phyloP scores from a whole-genome alignment of 2,888 invertebrate species.

The Eilema sororculum region DNA sequence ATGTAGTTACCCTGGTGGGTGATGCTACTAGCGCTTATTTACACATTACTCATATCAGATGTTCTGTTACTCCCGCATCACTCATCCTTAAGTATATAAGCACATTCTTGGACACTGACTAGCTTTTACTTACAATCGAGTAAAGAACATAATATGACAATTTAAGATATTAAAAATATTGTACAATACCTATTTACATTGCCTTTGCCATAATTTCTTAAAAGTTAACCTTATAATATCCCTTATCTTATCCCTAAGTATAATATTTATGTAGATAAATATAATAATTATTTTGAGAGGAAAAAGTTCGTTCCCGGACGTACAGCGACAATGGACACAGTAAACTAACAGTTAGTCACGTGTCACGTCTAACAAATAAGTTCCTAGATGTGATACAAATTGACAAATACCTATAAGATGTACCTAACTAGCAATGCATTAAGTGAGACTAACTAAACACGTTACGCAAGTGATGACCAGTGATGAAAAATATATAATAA shows the following conservation, averaged over 20 bases:
- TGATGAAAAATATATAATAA: neutral
- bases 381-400: constrained; percentile 39
- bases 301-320: constrained; percentile 25
- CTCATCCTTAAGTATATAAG: neutral
- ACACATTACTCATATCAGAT: neutral
- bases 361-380: constrained; percentile 53
- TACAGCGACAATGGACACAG: constrained; percentile 46
- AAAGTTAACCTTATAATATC: no score
- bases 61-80: neutral
- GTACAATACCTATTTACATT: no score
- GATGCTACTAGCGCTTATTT: no score
- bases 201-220: no score
- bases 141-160: neutral
- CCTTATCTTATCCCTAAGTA: neutral
- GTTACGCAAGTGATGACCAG: neutral
- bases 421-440: neutral
- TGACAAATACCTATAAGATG: constrained; percentile 39
- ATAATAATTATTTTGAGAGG: neutral
- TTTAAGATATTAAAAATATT: no score
- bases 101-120: neutral
- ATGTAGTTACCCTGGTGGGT: no score
- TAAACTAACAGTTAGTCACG: constrained; percentile 42
- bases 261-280: no score
- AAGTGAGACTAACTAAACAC: neutral
- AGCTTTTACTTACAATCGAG: neutral